A percentile compares a stretch with the other conserved stretches of the same genome.
Conservation (phyloP, 2,888 invertebrate species). For the Eucriotettix oculatus region DNA sequence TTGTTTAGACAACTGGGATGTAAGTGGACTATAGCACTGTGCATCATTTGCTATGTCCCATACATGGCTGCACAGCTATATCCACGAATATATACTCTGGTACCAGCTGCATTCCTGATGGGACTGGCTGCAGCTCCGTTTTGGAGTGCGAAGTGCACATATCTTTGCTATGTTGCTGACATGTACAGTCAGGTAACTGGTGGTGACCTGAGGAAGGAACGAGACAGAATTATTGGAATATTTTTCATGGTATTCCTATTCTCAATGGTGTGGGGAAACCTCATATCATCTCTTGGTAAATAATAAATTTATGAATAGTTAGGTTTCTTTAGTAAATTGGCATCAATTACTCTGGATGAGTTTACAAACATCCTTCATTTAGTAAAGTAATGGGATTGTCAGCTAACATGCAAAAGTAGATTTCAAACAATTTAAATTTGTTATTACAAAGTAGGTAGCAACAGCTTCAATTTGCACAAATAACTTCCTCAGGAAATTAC, state of each 20-base stretch:
- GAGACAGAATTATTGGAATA: slow-evolving; percentile 21
- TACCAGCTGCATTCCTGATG: slow-evolving; percentile 24
- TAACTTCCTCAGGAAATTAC: no score
- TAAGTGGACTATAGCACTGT: slow-evolving; percentile 32
- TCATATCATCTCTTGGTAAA: slow-evolving; percentile 23
- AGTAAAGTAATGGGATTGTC: no score
- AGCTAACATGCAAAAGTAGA: no score
- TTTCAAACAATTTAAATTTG: no score
- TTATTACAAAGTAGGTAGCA: no score
- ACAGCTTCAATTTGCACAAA: no score
- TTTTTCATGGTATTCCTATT: slow-evolving; percentile 36
- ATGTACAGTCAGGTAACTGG: background rate
- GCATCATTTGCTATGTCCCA: slow-evolving; percentile 30
- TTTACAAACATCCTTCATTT: no score
- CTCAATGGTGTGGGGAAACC: slow-evolving; percentile 33
- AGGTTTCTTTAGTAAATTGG: no score
- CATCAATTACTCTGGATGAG: no score
- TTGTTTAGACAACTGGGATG: slow-evolving; percentile 1
- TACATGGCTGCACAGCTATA: slow-evolving; percentile 36
- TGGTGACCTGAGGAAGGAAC: background rate
- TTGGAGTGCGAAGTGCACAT: slow-evolving; percentile 39
- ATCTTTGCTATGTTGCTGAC: slow-evolving; percentile 24
- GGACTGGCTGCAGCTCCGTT: slow-evolving; percentile 35
- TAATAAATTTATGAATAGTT: background rate
- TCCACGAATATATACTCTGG: slow-evolving; percentile 28